Conservation (phyloP, 2,113 vertebrate genomes). For the Eretmochelys imbricata region DNA sequence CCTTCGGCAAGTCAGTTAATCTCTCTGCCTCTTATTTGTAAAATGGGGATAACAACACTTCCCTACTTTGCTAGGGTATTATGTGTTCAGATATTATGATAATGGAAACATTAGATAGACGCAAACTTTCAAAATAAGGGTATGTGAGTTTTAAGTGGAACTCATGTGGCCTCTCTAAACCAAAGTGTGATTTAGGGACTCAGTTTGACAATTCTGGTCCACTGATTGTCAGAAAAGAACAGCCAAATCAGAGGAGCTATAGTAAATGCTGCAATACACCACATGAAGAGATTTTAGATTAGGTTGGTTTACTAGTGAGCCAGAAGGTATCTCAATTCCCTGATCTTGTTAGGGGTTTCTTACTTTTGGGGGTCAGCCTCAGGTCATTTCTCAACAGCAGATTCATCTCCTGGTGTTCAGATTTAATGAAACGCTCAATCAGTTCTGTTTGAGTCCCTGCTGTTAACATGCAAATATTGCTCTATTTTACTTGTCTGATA, state of each 20-base stretch:
- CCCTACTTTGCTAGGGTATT: no score
- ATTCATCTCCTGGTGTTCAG: background rate
- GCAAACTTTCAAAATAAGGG: background rate
- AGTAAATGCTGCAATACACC: background rate
- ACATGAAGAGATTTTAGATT: accelerated
- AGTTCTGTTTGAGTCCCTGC: background rate
- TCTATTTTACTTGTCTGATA: background rate
- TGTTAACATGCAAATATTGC: background rate
- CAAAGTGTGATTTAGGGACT: background rate
- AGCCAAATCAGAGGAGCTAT: accelerated
- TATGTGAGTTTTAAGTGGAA: background rate
- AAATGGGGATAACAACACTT: no score
- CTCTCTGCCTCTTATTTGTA: no score
- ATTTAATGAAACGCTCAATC: background rate
- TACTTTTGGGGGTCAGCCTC: background rate
- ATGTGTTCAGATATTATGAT: no score
- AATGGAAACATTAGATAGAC: background rate
- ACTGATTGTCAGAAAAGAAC: background rate
- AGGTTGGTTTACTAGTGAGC: background rate
- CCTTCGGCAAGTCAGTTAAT: no score
- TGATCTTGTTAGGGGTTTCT: background rate
- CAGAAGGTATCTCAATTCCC: background rate
- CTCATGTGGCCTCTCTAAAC: background rate
- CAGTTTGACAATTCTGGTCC: background rate
- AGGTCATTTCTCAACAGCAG: background rate